These are phyloP conservation scores for Cherax destructor DNA, from an alignment of 1,140 invertebrate species.

Conservation along the genomic window DNA sequence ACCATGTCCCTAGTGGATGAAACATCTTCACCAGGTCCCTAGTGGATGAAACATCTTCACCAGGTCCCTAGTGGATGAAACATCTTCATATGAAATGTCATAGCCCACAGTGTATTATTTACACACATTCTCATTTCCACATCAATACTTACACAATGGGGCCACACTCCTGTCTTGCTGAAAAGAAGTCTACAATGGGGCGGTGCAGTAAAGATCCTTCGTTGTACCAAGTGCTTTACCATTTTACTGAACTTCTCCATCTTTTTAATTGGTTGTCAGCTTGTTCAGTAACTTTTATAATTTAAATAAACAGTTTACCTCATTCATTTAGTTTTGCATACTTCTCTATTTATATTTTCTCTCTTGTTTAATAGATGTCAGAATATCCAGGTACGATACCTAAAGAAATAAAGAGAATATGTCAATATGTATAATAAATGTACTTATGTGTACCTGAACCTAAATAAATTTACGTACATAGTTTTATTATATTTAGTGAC, in stretches of 20 bases:
- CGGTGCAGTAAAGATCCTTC: not conserved
- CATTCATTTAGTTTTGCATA: not conserved
- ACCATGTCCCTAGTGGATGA: no score
- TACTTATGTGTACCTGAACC: no score
- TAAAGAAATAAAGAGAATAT: no score
- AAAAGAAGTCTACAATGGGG: not conserved
- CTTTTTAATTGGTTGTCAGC: not conserved
- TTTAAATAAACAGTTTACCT: not conserved
- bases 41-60: no score
- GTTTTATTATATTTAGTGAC: no score
- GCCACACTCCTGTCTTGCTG: slow-evolving; percentile 43
- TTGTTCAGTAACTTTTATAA: no score
- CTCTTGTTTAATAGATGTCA: not conserved
- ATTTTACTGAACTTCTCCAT: not conserved
- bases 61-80: no score
- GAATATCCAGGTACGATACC: not conserved
- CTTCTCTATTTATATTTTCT: not conserved
- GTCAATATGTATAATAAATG: no score
- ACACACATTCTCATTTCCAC: not conserved
- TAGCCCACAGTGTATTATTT: no score
- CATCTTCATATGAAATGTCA: no score
- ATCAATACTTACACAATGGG: slow-evolving; percentile 4
- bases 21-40: no score
- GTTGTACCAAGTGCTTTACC: not conserved
- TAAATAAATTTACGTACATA: no score